phyloP scores from a whole-genome alignment of 2,888 invertebrate species.

The Junonia oenone region DNA sequence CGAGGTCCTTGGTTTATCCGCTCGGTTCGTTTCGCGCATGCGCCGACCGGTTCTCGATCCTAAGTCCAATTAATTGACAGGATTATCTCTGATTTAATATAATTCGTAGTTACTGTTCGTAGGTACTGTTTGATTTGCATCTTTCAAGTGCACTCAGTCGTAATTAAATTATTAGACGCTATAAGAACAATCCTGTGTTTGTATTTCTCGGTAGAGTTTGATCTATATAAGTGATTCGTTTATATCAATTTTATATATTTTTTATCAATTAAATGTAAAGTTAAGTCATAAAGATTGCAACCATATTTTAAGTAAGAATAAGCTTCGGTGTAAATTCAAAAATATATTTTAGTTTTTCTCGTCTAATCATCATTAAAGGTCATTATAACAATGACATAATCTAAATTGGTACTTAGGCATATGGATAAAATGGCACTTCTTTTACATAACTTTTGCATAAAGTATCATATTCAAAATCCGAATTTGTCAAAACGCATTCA shows the following conservation, averaged over 20 bases:
- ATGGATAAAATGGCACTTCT: no score
- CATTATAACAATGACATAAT: no score
- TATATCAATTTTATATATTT: not conserved
- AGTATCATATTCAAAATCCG: no score
- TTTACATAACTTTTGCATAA: no score
- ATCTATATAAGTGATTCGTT: not conserved
- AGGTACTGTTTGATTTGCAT: conserved; percentile 66
- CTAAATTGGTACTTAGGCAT: no score
- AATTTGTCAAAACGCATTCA: no score
- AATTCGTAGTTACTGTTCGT: conserved; percentile 68
- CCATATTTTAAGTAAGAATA: no score
- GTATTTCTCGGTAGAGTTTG: not conserved
- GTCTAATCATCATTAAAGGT: no score
- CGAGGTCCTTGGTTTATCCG: conserved; percentile 24
- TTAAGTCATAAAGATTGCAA: no score
- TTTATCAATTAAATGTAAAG: no score
- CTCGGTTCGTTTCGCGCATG: conserved; percentile 65
- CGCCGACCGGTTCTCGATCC: conserved; percentile 69
- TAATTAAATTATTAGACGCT: conserved; percentile 42
- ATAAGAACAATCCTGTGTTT: conserved; percentile 29
- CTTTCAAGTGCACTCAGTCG: conserved; percentile 43
- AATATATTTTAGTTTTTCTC: no score
- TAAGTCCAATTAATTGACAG: conserved; percentile 79
- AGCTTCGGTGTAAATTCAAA: no score
- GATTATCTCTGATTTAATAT: conserved; percentile 78